Evolutionary conservation across 1,140 invertebrate genomes (phyloP).

Genomic region (Zaprionus kolodkinae): DNA sequence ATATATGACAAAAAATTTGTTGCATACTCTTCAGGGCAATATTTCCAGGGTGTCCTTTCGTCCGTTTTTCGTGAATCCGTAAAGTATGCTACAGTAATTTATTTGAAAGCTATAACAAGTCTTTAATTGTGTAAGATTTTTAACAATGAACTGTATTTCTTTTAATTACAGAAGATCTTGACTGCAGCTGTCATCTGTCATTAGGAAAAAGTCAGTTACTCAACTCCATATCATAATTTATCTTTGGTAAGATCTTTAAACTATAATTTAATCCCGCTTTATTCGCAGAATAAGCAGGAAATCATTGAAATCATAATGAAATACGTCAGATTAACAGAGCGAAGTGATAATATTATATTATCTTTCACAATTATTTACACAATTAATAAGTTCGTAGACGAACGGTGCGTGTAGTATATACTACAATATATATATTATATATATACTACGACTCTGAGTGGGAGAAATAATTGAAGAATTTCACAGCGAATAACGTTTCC

Average conservation of each 20-base stretch:
- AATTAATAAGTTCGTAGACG: conserved; percentile 49
- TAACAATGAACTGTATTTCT: not conserved
- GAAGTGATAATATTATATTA: conserved; percentile 27
- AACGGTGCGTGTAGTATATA: conserved; percentile 59
- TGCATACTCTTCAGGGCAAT: not conserved
- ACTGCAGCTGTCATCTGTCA: not conserved
- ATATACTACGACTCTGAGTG: conserved; percentile 24
- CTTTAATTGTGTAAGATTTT: not conserved
- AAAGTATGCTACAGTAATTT: conserved; percentile 1
- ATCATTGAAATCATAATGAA: conserved; percentile 18
- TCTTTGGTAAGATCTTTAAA: not conserved
- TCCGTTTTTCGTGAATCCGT: not conserved
- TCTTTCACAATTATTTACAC: conserved; percentile 66
- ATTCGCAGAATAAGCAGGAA: not conserved
- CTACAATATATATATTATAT: too few relatives aligned
- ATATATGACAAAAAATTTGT: not conserved
- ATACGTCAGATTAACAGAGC: conserved; percentile 26
- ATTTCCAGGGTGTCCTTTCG: not conserved
- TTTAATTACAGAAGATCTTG: not conserved
- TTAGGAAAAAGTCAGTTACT: not conserved
- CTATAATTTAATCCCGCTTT: not conserved
- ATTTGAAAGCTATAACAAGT: not conserved
- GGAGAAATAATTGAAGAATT: conserved; percentile 55
- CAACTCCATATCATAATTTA: not conserved
- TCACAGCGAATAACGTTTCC: conserved; percentile 52